phyloP scores from a whole-genome alignment of 2,113 vertebrate species.

The Corynorhinus townsendii region DNA sequence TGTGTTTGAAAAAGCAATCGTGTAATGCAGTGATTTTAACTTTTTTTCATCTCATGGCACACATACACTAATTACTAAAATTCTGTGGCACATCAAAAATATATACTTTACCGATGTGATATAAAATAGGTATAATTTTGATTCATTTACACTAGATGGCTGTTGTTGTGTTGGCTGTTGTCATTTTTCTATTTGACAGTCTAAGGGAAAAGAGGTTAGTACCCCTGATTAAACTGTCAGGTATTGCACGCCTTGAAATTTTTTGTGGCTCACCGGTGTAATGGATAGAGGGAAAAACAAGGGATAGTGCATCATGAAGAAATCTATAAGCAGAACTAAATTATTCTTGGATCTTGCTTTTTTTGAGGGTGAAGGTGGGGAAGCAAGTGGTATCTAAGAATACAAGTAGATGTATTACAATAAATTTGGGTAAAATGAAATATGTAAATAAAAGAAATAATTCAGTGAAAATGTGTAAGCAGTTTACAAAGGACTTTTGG shows the following conservation, averaged over 20 bases:
- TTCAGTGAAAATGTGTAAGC: background rate
- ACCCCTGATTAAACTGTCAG: background rate
- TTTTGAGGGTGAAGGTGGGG: background rate
- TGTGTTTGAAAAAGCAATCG: background rate
- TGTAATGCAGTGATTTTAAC: background rate
- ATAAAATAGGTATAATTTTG: background rate
- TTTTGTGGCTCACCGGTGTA: background rate
- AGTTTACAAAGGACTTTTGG: background rate
- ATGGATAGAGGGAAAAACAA: background rate
- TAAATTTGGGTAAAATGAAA: background rate
- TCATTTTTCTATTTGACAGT: background rate
- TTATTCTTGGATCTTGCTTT: conserved; percentile 6
- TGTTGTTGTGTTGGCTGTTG: background rate
- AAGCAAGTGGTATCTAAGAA: background rate
- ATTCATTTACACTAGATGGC: background rate
- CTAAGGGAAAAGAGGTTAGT: background rate
- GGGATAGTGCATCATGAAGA: background rate
- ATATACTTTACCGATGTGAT: background rate
- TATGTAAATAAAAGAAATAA: conserved; percentile 2
- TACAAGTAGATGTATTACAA: background rate
- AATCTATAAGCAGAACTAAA: background rate
- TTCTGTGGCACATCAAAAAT: background rate
- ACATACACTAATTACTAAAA: background rate
- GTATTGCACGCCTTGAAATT: background rate
- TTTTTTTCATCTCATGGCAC: background rate